Conservation (phyloP, 2,797 vertebrate genomes). For the Protonibea diacanthus region DNA sequence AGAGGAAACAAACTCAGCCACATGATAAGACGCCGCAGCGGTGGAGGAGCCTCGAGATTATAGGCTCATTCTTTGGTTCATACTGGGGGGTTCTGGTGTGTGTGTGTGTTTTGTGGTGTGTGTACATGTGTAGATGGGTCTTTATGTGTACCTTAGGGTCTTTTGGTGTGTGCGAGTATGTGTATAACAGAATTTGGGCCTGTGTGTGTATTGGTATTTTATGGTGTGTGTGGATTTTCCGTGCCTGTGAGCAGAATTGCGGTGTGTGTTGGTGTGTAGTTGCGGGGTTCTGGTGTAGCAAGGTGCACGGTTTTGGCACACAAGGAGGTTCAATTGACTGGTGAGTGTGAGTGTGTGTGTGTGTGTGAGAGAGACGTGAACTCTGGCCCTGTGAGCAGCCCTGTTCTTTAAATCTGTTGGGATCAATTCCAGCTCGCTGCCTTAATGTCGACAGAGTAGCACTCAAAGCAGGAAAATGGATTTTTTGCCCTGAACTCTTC, state of each 20-base stretch:
- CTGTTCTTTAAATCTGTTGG: constrained; percentile 76
- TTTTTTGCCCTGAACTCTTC: constrained; percentile 63
- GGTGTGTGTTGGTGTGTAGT: constrained; percentile 37
- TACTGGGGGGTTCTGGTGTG: constrained; percentile 55
- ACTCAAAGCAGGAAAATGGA: constrained; percentile 73
- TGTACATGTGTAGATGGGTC: constrained; percentile 18
- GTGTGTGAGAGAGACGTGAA: constrained; percentile 41
- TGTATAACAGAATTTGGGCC: constrained; percentile 12
- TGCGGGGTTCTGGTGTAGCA: constrained; percentile 29
- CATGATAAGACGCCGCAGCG: constrained; percentile 75
- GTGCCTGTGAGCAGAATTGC: constrained; percentile 53
- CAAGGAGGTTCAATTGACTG: constrained; percentile 59
- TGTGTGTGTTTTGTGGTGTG: constrained; percentile 29
- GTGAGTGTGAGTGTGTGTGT: constrained; percentile 25
- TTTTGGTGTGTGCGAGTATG: constrained; percentile 36
- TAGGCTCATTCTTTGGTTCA: constrained; percentile 73
- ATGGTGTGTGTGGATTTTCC: constrained; percentile 21
- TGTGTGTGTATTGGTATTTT: constrained; percentile 39
- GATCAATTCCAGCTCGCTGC: constrained; percentile 76
- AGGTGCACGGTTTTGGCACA: constrained; percentile 57
- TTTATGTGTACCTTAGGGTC: constrained; percentile 42
- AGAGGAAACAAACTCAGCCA: constrained; percentile 80
- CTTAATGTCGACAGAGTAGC: constrained; percentile 70
- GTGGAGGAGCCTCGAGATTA: constrained; percentile 75
- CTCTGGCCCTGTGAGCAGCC: constrained; percentile 60